phyloP scores from a whole-genome alignment of 1,140 invertebrate genomes.

The Arion vulgaris region DNA sequence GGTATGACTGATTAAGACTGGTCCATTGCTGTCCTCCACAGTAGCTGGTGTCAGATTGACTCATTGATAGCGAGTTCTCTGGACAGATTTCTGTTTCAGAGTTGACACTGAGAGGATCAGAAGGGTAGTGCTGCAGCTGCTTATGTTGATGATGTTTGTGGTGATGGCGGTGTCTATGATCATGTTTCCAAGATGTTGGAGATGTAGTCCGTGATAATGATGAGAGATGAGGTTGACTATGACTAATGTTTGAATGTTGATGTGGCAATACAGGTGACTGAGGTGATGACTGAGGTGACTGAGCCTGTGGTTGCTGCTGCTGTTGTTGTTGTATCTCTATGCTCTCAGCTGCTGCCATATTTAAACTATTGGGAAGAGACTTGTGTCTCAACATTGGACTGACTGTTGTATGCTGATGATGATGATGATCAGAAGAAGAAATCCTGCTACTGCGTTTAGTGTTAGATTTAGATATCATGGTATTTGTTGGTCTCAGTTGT shows the following conservation, averaged over 20 bases:
- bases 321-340: not conserved
- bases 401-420: no score
- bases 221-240: not conserved
- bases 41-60: not conserved
- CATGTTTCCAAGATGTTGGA: not conserved
- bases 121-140: not conserved
- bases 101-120: not conserved
- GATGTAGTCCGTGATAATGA: not conserved
- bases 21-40: not conserved
- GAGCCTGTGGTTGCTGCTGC: not conserved
- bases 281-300: not conserved
- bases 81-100: not conserved
- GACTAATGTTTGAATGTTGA: conserved; percentile 1
- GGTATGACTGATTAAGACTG: not conserved
- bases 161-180: not conserved
- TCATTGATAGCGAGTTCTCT: not conserved
- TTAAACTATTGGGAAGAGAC: conserved; percentile 4
- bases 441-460: no score
- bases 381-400: conserved; percentile 21
- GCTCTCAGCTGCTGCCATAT: not conserved
- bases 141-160: not conserved
- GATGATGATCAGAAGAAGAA: no score
- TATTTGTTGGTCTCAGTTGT: not conserved
- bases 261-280: not conserved
- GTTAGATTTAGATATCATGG: not conserved